Evolutionary conservation across 2,888 invertebrate species (phyloP), one percentile per base, ranked within the genome.

Genomic region (Mesorhabditis sp.): DNA sequence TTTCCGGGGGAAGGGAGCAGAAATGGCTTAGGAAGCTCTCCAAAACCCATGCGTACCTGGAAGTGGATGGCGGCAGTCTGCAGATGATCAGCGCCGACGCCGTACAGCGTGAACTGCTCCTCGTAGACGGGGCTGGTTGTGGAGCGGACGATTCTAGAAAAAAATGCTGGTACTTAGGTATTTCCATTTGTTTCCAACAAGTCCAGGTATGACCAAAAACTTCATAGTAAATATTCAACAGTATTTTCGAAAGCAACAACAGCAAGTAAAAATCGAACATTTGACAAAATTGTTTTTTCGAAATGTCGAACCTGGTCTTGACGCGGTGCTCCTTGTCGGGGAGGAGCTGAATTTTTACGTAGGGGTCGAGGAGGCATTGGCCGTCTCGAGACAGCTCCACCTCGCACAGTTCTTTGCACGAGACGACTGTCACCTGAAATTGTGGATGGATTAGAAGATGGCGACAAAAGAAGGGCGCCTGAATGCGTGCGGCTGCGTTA

Each of bases 61-160:
- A 95, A 95, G 88, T 95, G 95, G 68, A 95, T 89, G 4, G 94
- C 95, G 87, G 94, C 93, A 85, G 91, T 91, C 45, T 77, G 75
- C 64, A 85, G 72, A 64, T 81, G 82, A 50, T 82, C 83, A 44
- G 74, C 74, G 44, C 74, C 76, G 65, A 86, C 77, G 69, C 96
- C 96, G 86, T 95, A 98, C 90, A 98, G 97, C 1, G 96, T 97
- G 87, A 98, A 98, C 87, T 96, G 96, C 88, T 98, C 98, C 85
- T 98, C 96, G 87, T 96, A 98, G 2, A 94, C 92, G 0, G 98
- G 98, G 88, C 94, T 93, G 68, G 93, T 90, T 65, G 97, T 96
- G 87, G 96, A 95, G 77, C 96, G 91, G 65, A 97, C 91, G 6
- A 98, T 96, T 71, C 96, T 90, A 73, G 95, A 50, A n/a, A 13